Percentiles rank a stretch among this genome's conserved stretches.
phyloP scores from a whole-genome alignment of 2,113 vertebrate genomes.

The Otocyon megalotis region DNA sequence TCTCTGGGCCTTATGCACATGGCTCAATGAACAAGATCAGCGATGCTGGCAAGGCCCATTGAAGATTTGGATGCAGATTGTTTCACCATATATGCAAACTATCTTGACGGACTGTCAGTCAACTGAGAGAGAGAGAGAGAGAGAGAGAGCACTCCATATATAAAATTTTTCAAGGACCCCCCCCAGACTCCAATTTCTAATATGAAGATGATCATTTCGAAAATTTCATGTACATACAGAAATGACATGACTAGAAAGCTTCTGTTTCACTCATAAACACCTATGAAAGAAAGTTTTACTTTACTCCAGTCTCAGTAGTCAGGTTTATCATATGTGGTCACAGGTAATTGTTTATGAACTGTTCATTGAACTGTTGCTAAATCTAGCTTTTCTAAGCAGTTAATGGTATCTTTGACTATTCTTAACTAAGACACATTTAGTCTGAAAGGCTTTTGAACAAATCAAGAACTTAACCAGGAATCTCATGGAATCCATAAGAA shows the following conservation, averaged over 20 bases:
- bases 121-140: neutral
- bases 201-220: neutral
- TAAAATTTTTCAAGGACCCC: neutral
- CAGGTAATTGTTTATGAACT: neutral
- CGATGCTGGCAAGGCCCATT: neutral
- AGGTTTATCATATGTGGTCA: neutral
- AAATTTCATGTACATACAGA: neutral
- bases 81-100: neutral
- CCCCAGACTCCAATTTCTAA: neutral
- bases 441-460: constrained; percentile 25
- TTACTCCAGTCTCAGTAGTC: neutral
- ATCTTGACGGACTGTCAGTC: neutral
- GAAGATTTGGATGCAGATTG: neutral
- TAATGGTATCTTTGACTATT: neutral
- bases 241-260: neutral
- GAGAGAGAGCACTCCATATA: too few species aligned
- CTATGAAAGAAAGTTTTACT: neutral
- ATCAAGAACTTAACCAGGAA: neutral
- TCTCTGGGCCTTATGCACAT: neutral
- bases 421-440: neutral
- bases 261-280: neutral
- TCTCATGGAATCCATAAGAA: neutral
- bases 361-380: neutral
- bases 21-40: neutral
- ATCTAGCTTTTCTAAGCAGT: neutral